Evolutionary conservation across 2,113 vertebrate species (phyloP).

Genomic region (Deroptyus accipitrinus): DNA sequence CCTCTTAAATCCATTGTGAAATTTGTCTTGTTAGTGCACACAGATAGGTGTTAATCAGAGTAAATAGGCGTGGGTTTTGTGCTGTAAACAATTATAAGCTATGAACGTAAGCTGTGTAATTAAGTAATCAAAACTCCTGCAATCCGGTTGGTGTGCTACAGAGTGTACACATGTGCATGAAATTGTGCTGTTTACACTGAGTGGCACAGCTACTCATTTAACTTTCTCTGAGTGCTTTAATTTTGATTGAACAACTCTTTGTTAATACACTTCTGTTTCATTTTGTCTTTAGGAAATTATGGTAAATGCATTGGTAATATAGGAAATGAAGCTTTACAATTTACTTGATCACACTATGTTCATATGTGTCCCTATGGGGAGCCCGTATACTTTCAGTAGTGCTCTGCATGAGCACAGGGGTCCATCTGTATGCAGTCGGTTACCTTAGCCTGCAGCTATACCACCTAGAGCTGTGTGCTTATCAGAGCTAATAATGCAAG

Average conservation of each 20-base stretch:
- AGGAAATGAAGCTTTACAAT: constrained; percentile 5
- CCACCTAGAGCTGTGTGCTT: constrained; percentile 56
- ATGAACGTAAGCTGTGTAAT: constrained; percentile 3
- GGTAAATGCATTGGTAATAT: neutral
- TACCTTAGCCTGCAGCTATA: constrained; percentile 58
- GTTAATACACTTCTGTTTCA: neutral
- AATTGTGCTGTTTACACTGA: neutral
- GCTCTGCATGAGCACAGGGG: constrained; percentile 22
- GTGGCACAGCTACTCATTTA: neutral
- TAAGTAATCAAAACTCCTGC: neutral
- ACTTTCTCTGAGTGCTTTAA: neutral
- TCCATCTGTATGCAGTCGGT: constrained; percentile 53
- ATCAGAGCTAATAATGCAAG: constrained; percentile 49
- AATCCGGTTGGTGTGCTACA: neutral
- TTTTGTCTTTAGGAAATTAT: neutral
- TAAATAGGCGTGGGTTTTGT: neutral
- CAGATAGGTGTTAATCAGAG: neutral
- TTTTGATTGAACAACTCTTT: neutral
- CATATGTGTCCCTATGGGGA: constrained; percentile 36
- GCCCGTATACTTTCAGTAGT: constrained; percentile 27
- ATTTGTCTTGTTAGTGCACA: neutral
- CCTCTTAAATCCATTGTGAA: neutral
- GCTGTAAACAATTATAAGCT: neutral
- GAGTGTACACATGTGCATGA: neutral
- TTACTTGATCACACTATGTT: neutral